A percentile compares a stretch with the other conserved stretches of the same genome.
Conservation (phyloP, 2,888 invertebrate genomes). For the Drosophila picticornis region DNA sequence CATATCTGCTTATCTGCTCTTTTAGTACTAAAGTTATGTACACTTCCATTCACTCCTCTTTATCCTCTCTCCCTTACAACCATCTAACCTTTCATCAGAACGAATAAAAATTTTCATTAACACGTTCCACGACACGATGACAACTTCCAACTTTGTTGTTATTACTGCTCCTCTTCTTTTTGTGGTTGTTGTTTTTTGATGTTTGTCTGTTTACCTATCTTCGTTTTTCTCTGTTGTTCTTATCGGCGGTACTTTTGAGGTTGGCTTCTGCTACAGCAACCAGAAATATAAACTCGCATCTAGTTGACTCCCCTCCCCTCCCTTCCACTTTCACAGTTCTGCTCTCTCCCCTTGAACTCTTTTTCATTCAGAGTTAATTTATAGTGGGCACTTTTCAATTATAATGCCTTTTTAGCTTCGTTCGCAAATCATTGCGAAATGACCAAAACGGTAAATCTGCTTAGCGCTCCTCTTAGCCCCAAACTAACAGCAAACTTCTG, state of each 20-base stretch:
- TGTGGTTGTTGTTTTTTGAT: conserved; percentile 40
- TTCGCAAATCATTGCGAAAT: conserved; percentile 63
- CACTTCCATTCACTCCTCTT: not conserved
- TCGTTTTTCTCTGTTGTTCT: conserved; percentile 24
- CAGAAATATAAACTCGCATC: conserved; percentile 5
- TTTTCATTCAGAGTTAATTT: conserved; percentile 43
- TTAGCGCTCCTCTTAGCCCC: conserved; percentile 41
- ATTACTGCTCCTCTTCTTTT: conserved; percentile 9
- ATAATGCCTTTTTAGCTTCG: conserved; percentile 50
- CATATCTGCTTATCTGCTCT: conserved; percentile 55
- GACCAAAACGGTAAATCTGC: conserved; percentile 68
- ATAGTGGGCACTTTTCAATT: conserved; percentile 64
- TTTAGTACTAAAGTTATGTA: conserved; percentile 17
- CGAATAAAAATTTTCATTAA: conserved; percentile 52
- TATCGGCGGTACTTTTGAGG: conserved; percentile 37
- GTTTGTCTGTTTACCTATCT: conserved; percentile 43
- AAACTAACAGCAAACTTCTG: conserved; percentile 63
- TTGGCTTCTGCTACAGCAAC: conserved; percentile 12
- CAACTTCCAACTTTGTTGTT: conserved; percentile 34
- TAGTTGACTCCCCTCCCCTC: not conserved
- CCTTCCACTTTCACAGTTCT: not conserved
- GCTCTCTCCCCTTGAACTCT: conserved; percentile 27
- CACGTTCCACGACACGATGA: conserved; percentile 39
- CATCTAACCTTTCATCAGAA: not conserved
- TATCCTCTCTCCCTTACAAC: not conserved